Conservation (phyloP, 1,140 invertebrate species). For the Varroa destructor region DNA sequence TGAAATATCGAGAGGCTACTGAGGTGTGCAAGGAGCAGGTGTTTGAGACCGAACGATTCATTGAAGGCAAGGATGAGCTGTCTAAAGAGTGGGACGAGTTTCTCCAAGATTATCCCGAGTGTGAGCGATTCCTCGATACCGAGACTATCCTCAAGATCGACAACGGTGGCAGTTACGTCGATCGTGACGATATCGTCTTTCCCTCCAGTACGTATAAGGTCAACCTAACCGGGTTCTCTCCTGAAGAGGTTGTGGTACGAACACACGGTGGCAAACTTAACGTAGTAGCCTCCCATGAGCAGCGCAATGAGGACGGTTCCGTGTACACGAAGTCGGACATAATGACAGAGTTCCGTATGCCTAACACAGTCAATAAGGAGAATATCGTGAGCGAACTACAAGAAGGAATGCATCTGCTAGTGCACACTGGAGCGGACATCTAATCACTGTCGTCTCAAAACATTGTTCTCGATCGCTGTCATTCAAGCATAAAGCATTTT, state of each 20-base stretch:
- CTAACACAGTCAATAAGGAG: constrained; percentile 8
- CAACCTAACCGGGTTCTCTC: constrained; percentile 9
- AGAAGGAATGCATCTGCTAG: constrained; percentile 20
- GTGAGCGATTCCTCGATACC: constrained; percentile 26
- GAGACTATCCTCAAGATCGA: neutral
- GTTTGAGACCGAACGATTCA: constrained; percentile 2
- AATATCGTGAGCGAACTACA: constrained; percentile 6
- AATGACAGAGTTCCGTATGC: constrained; percentile 17
- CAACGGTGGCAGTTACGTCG: constrained; percentile 23
- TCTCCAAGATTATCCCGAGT: constrained; percentile 11
- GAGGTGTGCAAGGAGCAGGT: neutral
- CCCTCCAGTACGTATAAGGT: constrained; percentile 11
- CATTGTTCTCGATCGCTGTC: too few species aligned
- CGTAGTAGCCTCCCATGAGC: constrained; percentile 3
- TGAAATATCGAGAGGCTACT: constrained; percentile 8
- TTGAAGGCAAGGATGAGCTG: constrained; percentile 14
- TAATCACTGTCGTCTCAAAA: neutral
- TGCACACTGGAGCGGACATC: constrained; percentile 17
- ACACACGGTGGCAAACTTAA: constrained; percentile 24
- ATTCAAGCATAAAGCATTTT: too few species aligned
- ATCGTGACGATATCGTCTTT: constrained; percentile 17
- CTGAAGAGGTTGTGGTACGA: constrained; percentile 5
- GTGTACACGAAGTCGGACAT: constrained; percentile 11
- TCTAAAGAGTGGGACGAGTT: constrained; percentile 26
- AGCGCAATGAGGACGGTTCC: constrained; percentile 21